phyloP scores from a whole-genome alignment of 2,888 invertebrate species.

The Pediacus dermestoides region DNA sequence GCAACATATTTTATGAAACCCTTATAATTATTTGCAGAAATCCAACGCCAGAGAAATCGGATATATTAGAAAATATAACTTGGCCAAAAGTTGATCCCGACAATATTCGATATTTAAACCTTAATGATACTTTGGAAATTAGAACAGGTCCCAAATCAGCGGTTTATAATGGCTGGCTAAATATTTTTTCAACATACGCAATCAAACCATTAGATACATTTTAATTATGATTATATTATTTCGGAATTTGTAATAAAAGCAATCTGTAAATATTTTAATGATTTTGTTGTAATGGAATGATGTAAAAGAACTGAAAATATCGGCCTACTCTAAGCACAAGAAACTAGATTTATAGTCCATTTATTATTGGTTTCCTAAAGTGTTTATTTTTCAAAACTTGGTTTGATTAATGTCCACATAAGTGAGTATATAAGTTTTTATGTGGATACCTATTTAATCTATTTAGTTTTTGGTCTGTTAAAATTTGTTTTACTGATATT shows the following conservation, averaged over 20 bases:
- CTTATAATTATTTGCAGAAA: slow-evolving; percentile 32
- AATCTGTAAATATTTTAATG: no score
- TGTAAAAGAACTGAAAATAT: no score
- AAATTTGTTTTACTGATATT: no score
- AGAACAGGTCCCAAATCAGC: slow-evolving; percentile 14
- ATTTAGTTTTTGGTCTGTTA: slow-evolving; percentile 2
- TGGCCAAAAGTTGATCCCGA: slow-evolving; percentile 16
- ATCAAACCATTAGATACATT: slow-evolving; percentile 10
- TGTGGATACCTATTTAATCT: background rate
- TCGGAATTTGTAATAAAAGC: slow-evolving; percentile 13
- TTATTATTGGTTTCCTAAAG: no score
- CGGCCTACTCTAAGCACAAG: no score
- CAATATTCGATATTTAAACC: slow-evolving; percentile 16
- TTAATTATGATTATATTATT: slow-evolving; percentile 10
- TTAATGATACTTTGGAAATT: slow-evolving; percentile 15
- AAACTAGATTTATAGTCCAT: no score
- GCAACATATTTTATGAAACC: no score
- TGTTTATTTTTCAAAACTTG: no score
- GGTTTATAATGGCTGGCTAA: slow-evolving; percentile 13
- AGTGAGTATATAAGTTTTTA: no score
- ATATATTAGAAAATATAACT: slow-evolving; percentile 17
- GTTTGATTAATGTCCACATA: no score
- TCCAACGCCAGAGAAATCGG: slow-evolving; percentile 35
- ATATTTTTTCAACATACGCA: slow-evolving; percentile 14
- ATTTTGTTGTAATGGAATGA: no score